Base-by-base conservation (phyloP, 1,140 invertebrate species). In the Venustaconcha ellipsiformis region DNA sequence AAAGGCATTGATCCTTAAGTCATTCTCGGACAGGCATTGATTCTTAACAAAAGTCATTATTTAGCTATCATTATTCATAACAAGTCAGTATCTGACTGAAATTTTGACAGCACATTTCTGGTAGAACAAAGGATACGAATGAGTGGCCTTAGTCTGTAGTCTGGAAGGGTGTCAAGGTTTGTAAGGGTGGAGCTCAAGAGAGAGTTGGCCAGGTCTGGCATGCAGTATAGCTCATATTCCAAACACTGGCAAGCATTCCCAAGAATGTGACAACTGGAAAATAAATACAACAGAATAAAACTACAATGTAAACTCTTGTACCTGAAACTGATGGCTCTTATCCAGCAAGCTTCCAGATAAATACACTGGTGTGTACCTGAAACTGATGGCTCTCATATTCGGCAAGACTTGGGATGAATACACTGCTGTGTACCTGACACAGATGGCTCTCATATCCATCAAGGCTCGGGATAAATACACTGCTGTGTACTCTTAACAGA, bases 161-260 rank as follows among this genome's bases (percentile, higher is more conserved):
- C 95, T n/a, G 96, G 95, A 83, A 97, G 92, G 68, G 90, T 89
- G 48, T 90, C 84, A 11, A 91, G 79, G 69, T 89, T 83, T 20
- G 77, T 72, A 60, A 91, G 84, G 4, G 89, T 80, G n/a, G 86
- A 85, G 2, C 82, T 84, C 8, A 87, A 73, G 14, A 91, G 65
- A 37, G 82, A 82, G 23, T 86, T 68, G 6, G 88, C 74, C 12
- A 92, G 78, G 56, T 81, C 78, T 23, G 89, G 88, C 12, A 81
- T 90, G 74, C 92, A 92, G 89, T 96, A 97, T 81, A 97, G 93
- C 90, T 97, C 95, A 79, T 94, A 92, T 0, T 95, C 95, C 18
- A 97, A 91, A 62, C 93, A 94, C 58, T 93, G 92, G 20, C 95
- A 95, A 64, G 94, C 93, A 68, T 94, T 93, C 48, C 94, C 95